Evolutionary conservation across 1,140 invertebrate species (phyloP).

Genomic region (Formica exsecta): DNA sequence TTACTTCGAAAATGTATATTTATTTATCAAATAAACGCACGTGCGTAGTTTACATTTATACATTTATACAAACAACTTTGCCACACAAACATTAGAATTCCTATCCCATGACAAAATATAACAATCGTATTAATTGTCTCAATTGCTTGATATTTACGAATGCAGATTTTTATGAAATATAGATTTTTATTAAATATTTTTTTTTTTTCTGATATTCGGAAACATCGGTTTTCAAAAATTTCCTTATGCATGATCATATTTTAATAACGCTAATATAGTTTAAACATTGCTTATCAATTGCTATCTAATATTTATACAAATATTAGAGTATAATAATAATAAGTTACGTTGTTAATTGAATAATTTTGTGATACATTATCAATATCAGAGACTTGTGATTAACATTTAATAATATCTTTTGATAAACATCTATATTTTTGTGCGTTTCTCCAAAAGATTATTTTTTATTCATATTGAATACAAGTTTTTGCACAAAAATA

Average conservation of each 20-base stretch:
- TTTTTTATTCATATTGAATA: neutral
- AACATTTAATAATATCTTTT: no score
- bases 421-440: neutral
- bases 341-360: neutral
- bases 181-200: constrained; percentile 20
- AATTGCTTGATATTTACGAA: constrained; percentile 13
- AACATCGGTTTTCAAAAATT: constrained; percentile 46
- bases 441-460: neutral
- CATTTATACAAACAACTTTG: neutral
- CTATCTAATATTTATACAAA: neutral
- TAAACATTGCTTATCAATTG: neutral
- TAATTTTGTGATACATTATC: neutral
- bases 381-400: no score
- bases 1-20: neutral
- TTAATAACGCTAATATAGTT: neutral
- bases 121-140: neutral
- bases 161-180: constrained; percentile 7
- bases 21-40: neutral
- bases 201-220: neutral
- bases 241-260: neutral
- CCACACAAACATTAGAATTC: neutral
- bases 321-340: neutral
- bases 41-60: neutral
- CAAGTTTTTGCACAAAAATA: neutral
- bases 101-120: neutral